A percentile compares a stretch with the other conserved stretches of the same genome.
phyloP scores from a whole-genome alignment of 2,113 vertebrate species.

The Myrmophylax atrothorax region DNA sequence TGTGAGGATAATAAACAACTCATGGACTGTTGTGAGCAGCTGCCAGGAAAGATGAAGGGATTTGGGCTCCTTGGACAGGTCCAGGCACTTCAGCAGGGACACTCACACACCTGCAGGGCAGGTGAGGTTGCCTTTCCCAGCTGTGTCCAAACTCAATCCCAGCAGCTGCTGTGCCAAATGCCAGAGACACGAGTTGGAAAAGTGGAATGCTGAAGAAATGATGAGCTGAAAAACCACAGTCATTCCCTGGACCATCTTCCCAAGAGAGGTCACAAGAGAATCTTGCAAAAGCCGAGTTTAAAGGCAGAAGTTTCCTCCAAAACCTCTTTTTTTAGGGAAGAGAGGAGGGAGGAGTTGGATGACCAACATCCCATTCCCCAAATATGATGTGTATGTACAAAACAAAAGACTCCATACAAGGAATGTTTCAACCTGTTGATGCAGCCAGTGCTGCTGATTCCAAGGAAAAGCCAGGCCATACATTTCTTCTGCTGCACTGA shows the following conservation, averaged over 20 bases:
- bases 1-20: not conserved
- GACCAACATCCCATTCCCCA: not conserved
- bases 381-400: rapidly evolving
- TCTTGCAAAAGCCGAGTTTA: not conserved
- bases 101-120: not conserved
- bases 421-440: not conserved
- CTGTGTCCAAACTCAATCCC: not conserved
- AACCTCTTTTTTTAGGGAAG: not conserved
- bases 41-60: not conserved
- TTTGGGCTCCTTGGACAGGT: not conserved
- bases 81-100: not conserved
- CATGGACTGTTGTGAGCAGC: not conserved
- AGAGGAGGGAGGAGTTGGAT: not conserved
- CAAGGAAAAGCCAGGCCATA: not conserved
- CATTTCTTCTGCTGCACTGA: not conserved
- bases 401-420: not conserved
- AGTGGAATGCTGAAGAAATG: not conserved
- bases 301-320: not conserved
- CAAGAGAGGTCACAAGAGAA: not conserved
- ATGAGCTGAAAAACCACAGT: not conserved
- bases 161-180: not conserved
- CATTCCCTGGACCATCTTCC: not conserved
- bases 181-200: not conserved
- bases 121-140: not conserved
- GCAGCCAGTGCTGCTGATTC: rapidly evolving